Evolutionary conservation across 2,797 vertebrate species (phyloP).

Genomic region (Ispidina picta): DNA sequence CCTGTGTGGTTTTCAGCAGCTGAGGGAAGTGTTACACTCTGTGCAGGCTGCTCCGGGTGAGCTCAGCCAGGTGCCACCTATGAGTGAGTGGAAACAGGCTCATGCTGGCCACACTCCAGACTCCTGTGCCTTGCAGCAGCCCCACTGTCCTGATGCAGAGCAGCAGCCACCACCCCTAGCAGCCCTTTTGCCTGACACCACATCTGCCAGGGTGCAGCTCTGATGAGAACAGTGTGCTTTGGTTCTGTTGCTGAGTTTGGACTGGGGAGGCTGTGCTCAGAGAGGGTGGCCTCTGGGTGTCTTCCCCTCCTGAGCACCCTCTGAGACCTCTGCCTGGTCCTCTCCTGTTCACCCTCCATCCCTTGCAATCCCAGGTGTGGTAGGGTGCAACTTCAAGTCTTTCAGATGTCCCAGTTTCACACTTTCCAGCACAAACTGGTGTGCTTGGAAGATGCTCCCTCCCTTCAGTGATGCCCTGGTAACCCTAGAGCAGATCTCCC

Average conservation of each 20-base stretch:
- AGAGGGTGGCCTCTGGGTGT: background rate
- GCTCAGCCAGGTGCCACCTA: background rate
- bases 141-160: accelerated
- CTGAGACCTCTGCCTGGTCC: background rate
- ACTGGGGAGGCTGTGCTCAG: background rate
- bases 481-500: background rate
- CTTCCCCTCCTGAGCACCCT: background rate
- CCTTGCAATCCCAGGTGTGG: no score
- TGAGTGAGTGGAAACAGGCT: background rate
- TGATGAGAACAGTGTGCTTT: accelerated
- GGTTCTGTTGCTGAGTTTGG: background rate
- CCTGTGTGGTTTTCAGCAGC: accelerated
- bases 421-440: background rate
- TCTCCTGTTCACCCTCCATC: accelerated
- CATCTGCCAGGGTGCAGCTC: accelerated
- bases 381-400: accelerated
- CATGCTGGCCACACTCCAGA: background rate
- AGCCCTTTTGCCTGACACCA: background rate
- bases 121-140: background rate
- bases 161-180: background rate
- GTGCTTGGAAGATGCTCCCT: background rate
- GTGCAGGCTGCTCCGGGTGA: background rate
- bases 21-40: background rate
- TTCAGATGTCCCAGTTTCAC: background rate
- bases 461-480: background rate